Conservation (phyloP, 2,797 vertebrate genomes). For the Hydrocynus forskahlii region DNA sequence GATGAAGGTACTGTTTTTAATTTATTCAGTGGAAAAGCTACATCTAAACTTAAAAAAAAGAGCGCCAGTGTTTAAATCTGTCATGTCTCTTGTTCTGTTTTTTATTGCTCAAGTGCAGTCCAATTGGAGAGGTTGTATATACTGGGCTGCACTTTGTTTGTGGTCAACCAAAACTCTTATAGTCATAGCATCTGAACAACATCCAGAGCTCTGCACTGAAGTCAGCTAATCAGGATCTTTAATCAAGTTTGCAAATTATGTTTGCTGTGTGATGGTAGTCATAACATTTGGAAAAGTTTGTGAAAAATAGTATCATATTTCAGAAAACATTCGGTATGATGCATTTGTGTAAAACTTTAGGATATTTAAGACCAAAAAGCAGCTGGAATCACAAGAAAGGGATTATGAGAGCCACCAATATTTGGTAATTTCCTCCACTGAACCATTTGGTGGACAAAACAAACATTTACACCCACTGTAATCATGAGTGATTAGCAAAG, state of each 20-base stretch:
- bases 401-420: background rate
- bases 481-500: background rate
- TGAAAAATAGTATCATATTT: constrained; percentile 29
- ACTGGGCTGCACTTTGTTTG: constrained; percentile 49
- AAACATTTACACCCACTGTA: background rate
- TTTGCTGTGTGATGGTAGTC: constrained; percentile 27
- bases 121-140: constrained; percentile 45
- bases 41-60: constrained; percentile 37
- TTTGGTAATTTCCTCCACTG: background rate
- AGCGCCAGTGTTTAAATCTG: constrained; percentile 46
- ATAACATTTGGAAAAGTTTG: constrained; percentile 12
- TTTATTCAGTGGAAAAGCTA: constrained; percentile 45
- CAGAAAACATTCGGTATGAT: constrained; percentile 8
- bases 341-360: background rate
- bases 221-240: constrained; percentile 27
- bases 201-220: constrained; percentile 39
- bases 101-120: constrained; percentile 47
- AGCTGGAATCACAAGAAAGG: background rate
- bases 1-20: constrained; percentile 33
- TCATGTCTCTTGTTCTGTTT: constrained; percentile 50
- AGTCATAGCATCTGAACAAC: constrained; percentile 32
- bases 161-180: constrained; percentile 45
- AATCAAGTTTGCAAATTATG: constrained; percentile 24
- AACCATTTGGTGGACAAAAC: background rate
- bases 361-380: background rate